These are phyloP conservation scores for Forbesichthys papilliferus DNA, from an alignment of 2,113 vertebrate genomes.

Conservation along the genomic window DNA sequence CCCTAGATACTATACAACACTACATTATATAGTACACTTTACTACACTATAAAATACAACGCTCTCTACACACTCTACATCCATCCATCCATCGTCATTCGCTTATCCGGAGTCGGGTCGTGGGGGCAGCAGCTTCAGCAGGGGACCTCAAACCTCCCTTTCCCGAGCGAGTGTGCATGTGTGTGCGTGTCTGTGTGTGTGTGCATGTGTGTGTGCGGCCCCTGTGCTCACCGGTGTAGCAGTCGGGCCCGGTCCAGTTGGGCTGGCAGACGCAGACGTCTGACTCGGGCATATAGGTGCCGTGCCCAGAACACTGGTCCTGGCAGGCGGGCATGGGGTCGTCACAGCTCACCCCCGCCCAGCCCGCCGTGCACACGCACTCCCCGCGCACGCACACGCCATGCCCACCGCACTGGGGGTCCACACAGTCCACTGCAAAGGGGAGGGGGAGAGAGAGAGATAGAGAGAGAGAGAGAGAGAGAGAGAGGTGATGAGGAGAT, in stretches of 20 bases:
- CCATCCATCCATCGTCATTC: no score
- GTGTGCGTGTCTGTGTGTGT: no score
- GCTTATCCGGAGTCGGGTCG: no score
- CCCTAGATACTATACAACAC: no score
- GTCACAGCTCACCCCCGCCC: constrained; percentile 90
- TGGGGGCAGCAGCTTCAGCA: no score
- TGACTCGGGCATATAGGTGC: constrained; percentile 85
- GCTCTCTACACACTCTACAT: no score
- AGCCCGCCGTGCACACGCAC: constrained; percentile 91
- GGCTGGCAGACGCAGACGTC: constrained; percentile 90
- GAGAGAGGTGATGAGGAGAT: background rate
- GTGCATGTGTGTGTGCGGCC: no score
- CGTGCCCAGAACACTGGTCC: constrained; percentile 93
- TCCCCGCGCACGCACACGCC: constrained; percentile 92
- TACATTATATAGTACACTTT: no score
- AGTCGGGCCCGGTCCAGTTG: constrained; percentile 93
- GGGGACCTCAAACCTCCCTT: no score
- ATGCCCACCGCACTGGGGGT: constrained; percentile 88
- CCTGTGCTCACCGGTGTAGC: constrained; percentile 83
- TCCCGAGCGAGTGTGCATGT: no score
- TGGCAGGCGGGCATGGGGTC: constrained; percentile 88
- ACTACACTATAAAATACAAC: no score
- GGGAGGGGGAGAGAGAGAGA: background rate
- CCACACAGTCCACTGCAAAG: constrained; percentile 88
- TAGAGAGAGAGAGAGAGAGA: background rate